Percentiles rank a stretch among this genome's conserved stretches.
Conservation (phyloP, 2,888 invertebrate genomes). For the Zelleria hepariella region DNA sequence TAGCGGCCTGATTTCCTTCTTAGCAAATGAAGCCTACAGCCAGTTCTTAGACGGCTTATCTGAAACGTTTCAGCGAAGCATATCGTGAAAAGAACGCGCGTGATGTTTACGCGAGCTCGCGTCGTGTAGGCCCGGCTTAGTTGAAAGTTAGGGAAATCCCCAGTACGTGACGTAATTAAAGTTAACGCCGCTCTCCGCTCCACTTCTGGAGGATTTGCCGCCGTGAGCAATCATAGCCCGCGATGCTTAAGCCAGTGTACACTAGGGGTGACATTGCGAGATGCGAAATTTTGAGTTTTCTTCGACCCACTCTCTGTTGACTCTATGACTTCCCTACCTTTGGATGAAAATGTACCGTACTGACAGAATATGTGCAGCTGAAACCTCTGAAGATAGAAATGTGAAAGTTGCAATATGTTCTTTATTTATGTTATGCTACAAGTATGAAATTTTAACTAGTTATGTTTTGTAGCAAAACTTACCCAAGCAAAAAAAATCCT, state of each 20-base stretch:
- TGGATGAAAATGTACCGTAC: too few species aligned
- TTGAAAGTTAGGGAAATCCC: conserved; percentile 47
- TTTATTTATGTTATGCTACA: too few species aligned
- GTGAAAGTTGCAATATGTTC: too few species aligned
- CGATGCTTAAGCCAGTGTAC: conserved; percentile 10
- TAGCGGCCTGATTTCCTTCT: not conserved
- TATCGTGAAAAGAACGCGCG: conserved; percentile 26
- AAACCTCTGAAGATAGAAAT: too few species aligned
- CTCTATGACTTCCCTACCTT: too few species aligned
- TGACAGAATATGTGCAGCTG: too few species aligned
- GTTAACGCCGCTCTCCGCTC: conserved; percentile 9
- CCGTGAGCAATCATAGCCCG: conserved; percentile 13
- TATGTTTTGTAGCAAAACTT: too few species aligned
- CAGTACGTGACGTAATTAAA: conserved; percentile 50
- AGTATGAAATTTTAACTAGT: too few species aligned
- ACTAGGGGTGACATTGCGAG: not conserved
- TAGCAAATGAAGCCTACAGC: not conserved
- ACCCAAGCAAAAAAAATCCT: too few species aligned
- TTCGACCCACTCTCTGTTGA: too few species aligned
- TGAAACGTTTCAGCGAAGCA: not conserved
- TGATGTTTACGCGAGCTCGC: conserved; percentile 32
- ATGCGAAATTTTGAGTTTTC: not conserved
- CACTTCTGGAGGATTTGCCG: conserved; percentile 10
- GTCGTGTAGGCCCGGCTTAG: conserved; percentile 40
- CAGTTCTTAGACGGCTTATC: not conserved